Percentiles rank a stretch among this genome's conserved stretches.
Evolutionary conservation across 2,113 vertebrate genomes (phyloP).

Genomic region (Psammodynastes pulverulentus): DNA sequence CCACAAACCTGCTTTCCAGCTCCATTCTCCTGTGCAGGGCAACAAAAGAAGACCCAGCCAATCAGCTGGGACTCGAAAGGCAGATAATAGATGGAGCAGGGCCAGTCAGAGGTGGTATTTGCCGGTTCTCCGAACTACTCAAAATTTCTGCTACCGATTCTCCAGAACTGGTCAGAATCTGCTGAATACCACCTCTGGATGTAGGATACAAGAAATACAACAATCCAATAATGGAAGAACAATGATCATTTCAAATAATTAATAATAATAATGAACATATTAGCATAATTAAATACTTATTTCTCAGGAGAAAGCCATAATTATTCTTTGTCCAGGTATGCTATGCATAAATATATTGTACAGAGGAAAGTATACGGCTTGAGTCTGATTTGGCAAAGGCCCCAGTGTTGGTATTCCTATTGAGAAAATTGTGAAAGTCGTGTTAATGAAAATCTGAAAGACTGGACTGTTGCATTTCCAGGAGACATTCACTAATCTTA

Average conservation of each 20-base stretch:
- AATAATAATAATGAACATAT: neutral
- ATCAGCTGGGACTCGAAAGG: too few relatives aligned
- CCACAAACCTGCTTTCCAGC: too few relatives aligned
- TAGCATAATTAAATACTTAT: neutral
- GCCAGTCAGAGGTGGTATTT: too few relatives aligned
- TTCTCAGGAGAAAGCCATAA: neutral
- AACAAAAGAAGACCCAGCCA: too few relatives aligned
- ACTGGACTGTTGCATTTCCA: neutral
- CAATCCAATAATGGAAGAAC: neutral
- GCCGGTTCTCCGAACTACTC: too few relatives aligned
- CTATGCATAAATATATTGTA: conserved; percentile 7
- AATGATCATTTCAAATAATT: neutral
- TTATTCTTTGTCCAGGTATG: neutral
- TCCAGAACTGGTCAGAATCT: too few relatives aligned
- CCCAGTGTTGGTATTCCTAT: neutral
- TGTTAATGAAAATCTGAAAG: neutral
- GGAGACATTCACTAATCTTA: conserved; percentile 3
- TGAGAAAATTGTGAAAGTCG: neutral
- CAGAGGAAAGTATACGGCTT: conserved; percentile 1
- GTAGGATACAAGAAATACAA: neutral
- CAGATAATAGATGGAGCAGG: too few relatives aligned
- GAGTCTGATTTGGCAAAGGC: neutral
- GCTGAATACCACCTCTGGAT: too few relatives aligned
- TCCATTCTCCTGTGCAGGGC: too few relatives aligned
- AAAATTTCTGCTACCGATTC: too few relatives aligned